Conservation (phyloP, 2,888 invertebrate genomes). For the Glyphotaelius pellucidus region DNA sequence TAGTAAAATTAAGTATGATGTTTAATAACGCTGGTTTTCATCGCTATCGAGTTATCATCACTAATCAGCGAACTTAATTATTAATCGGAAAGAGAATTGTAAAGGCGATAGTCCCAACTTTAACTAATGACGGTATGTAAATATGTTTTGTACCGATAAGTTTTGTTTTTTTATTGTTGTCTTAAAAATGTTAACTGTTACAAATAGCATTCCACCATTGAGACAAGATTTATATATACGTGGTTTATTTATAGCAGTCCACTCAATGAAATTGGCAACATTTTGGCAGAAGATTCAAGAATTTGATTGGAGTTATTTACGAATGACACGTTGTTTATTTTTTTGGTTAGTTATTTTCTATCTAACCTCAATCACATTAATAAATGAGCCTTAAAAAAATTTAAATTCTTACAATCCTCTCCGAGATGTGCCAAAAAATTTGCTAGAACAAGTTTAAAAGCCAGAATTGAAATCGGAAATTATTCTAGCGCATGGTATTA, state of each 20-base stretch:
- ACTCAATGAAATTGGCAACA: neutral
- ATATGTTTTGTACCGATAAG: neutral
- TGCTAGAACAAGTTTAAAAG: too few relatives aligned
- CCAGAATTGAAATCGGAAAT: too few relatives aligned
- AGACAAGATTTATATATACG: neutral
- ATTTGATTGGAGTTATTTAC: neutral
- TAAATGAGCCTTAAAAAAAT: neutral
- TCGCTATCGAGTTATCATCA: too few relatives aligned
- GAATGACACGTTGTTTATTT: neutral
- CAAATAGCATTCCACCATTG: neutral
- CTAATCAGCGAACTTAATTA: neutral
- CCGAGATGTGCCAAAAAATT: too few relatives aligned
- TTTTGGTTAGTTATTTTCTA: too few relatives aligned
- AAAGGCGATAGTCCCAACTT: neutral
- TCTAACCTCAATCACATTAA: neutral
- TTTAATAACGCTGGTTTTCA: too few relatives aligned
- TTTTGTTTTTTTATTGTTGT: neutral
- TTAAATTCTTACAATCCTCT: too few relatives aligned
- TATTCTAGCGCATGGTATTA: too few relatives aligned
- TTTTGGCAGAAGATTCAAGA: neutral
- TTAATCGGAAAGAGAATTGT: neutral
- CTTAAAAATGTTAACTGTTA: conserved; percentile 2
- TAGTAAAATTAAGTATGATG: too few relatives aligned
- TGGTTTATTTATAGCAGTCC: neutral
- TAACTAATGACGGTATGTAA: neutral